A percentile compares a stretch with the other conserved stretches of the same genome.
Conservation (phyloP, 2,113 vertebrate genomes). For the Nycticryphes semicollaris region DNA sequence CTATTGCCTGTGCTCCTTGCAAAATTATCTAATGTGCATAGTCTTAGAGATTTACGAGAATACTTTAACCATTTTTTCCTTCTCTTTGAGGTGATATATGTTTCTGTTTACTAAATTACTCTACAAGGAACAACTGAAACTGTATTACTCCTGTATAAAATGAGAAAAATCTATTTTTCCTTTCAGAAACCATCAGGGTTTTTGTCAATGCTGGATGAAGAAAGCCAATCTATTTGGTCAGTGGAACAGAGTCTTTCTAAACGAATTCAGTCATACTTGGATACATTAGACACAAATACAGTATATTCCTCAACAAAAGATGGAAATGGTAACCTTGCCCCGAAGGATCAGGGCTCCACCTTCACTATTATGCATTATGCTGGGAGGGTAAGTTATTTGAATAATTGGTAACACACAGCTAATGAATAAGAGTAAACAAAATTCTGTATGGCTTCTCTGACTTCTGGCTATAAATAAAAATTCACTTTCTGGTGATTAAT, state of each 20-base stretch:
- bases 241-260: constrained; percentile 85
- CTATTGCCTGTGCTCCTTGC: not conserved
- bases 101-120: not conserved
- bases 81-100: not conserved
- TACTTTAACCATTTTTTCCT: not conserved
- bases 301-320: constrained; percentile 88
- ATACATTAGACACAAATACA: constrained; percentile 74
- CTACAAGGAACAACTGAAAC: not conserved
- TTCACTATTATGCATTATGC: constrained; percentile 91
- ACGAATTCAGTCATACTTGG: constrained; percentile 85
- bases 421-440: not conserved
- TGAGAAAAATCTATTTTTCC: not conserved
- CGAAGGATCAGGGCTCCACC: constrained; percentile 83
- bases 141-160: not conserved
- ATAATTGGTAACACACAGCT: not conserved
- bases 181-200: constrained; percentile 90
- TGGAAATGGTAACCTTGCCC: constrained; percentile 90
- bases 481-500: not conserved
- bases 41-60: not conserved
- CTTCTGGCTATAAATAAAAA: not conserved
- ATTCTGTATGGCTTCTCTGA: not conserved
- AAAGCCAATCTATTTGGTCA: constrained; percentile 84
- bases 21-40: not conserved
- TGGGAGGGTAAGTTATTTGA: constrained; percentile 81
- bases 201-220: constrained; percentile 89